Evolutionary conservation across 2,797 vertebrate genomes (phyloP).

Genomic region (Lindbergichthys nudifrons): DNA sequence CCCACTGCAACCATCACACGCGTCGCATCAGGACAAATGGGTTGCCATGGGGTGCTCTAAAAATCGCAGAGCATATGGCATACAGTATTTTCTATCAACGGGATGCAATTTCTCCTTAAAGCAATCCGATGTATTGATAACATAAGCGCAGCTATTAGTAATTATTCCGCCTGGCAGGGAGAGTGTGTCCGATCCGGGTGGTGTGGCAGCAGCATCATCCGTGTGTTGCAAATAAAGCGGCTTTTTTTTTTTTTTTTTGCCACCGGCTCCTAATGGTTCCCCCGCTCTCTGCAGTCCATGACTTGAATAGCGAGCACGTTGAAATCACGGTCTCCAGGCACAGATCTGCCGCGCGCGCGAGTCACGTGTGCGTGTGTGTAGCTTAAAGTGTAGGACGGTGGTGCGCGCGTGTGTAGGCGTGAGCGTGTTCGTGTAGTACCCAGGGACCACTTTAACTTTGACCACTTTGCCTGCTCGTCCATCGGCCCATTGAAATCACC

Average conservation of each 20-base stretch:
- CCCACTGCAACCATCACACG: slow-evolving; percentile 72
- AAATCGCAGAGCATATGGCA: slow-evolving; percentile 60
- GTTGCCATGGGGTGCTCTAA: slow-evolving; percentile 63
- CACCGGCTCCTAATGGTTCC: slow-evolving; percentile 72
- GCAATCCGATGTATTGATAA: slow-evolving; percentile 64
- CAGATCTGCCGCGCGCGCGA: slow-evolving; percentile 38
- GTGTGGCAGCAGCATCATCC: slow-evolving; percentile 53
- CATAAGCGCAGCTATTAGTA: slow-evolving; percentile 62
- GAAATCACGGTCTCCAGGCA: slow-evolving; percentile 63
- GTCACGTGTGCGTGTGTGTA: not conserved
- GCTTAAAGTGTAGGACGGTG: not conserved
- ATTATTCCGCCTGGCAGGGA: slow-evolving; percentile 61
- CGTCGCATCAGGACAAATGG: slow-evolving; percentile 68
- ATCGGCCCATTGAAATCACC: slow-evolving; percentile 65
- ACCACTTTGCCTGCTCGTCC: slow-evolving; percentile 64
- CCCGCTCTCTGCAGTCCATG: slow-evolving; percentile 76
- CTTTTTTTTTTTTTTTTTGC: slow-evolving; percentile 15
- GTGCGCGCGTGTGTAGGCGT: slow-evolving; percentile 55
- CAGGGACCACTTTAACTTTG: slow-evolving; percentile 76
- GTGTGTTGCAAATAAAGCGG: slow-evolving; percentile 64
- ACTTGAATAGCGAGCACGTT: slow-evolving; percentile 77
- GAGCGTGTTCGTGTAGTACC: slow-evolving; percentile 47
- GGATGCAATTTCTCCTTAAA: slow-evolving; percentile 28
- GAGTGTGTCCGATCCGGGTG: slow-evolving; percentile 53
- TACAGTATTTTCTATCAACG: slow-evolving; percentile 42